These are phyloP conservation scores for Lycocorax pyrrhopterus DNA, from an alignment of 2,113 vertebrate genomes.

Conservation along the genomic window DNA sequence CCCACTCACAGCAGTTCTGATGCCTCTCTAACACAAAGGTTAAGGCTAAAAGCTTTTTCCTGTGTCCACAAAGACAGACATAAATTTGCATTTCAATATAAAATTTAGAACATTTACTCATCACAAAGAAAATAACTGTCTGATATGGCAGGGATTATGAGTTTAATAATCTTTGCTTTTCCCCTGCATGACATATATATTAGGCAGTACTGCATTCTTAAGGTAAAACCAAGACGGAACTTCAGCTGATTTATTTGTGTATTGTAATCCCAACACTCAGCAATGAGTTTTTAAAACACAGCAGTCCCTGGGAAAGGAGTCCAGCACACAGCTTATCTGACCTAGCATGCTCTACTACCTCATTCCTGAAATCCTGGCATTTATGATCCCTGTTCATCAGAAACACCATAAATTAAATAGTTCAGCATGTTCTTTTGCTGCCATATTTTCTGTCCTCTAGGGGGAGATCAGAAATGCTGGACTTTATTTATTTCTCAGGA, in stretches of 20 bases:
- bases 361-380: not conserved
- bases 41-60: not conserved
- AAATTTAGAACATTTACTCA: not conserved
- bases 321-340: not conserved
- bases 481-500: not conserved
- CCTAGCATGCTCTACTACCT: not conserved
- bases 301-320: not conserved
- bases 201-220: not conserved
- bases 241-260: not conserved
- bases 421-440: not conserved
- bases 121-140: not conserved
- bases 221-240: not conserved
- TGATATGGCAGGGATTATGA: not conserved
- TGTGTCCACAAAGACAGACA: not conserved
- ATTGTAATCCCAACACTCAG: not conserved
- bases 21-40: not conserved
- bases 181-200: not conserved
- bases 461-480: not conserved
- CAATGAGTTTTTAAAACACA: not conserved
- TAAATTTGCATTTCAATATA: not conserved
- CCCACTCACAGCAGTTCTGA: not conserved
- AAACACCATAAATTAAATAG: not conserved
- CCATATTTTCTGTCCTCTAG: not conserved
- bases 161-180: not conserved
- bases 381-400: not conserved